Base-by-base conservation (phyloP, 2,113 vertebrate species). In the Hyla sarda region DNA sequence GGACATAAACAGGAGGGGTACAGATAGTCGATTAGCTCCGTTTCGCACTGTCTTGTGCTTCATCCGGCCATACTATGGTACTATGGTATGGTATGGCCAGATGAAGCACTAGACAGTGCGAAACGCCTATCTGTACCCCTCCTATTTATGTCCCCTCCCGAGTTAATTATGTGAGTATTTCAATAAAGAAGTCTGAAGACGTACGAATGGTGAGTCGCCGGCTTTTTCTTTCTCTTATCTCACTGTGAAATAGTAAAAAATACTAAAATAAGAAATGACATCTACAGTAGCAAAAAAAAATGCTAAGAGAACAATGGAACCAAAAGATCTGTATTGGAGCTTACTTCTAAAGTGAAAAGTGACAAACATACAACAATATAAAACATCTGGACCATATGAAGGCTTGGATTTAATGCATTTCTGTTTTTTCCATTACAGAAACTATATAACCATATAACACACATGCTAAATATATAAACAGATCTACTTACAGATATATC, bases 401-500 rank as follows among this genome's bases (percentile, higher is more conserved):
- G 30, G 17, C 8, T 69, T 34, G 17, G 65, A 69, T 69, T 69
- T 69, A 69, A 69, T 41, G 3, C 19, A 41, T 10, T 37, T 23
- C 21, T 71, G 67, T 41, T 11, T 37, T 71, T 71, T 41, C 32
- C 67, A 71, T 71, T 16, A 37, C 7, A 37, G 32, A 71, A 69
- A 34, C 65, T 69, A 69, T 19, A 10, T 32, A 67, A 69, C 48
- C 30, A 60, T 13, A 23, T 23, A 60, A 41, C 23, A 60, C 28
- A 58, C 50, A 58, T 6, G 32, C 9, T 65, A 28, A 62, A 25
- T 47, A 45, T 25, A 82, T 82, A 65, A 28, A 28, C 87, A 83
- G 32, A 71, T 58, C 23, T 90, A 95, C 98, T 96, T 92, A 99
- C 98, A 90, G 94, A 96, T 91, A 97, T 93, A 85, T 99, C 98